Conservation (phyloP, 2,113 vertebrate genomes). For the Sarotherodon lohbergeri region DNA sequence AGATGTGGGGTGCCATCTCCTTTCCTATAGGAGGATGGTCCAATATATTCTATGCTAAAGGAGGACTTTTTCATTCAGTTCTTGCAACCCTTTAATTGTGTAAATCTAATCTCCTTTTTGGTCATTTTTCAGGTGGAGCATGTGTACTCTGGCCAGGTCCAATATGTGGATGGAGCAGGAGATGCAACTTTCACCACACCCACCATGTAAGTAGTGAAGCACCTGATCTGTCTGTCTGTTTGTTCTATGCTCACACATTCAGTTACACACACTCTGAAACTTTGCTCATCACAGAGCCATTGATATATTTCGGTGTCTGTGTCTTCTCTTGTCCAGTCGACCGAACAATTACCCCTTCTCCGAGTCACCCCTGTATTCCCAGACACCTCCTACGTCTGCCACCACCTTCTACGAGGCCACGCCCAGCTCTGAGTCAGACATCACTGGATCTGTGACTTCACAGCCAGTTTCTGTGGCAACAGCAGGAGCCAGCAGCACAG, state of each 20-base stretch:
- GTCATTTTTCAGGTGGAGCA: conserved; percentile 76
- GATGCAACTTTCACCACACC: conserved; percentile 78
- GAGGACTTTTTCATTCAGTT: background rate
- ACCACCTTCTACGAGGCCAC: conserved; percentile 79
- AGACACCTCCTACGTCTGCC: conserved; percentile 71
- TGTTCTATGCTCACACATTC: background rate
- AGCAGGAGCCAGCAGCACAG: conserved; percentile 29
- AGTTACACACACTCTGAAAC: background rate
- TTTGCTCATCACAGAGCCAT: background rate
- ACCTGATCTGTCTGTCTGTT: background rate
- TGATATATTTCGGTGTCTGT: background rate
- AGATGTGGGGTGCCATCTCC: background rate
- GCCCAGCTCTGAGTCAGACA: conserved; percentile 74
- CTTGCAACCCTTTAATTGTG: background rate
- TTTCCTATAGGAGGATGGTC: background rate
- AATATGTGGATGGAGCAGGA: conserved; percentile 82
- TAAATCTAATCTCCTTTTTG: background rate
- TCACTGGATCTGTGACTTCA: conserved; percentile 70
- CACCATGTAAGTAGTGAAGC: conserved; percentile 78
- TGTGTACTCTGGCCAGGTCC: conserved; percentile 83
- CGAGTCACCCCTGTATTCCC: conserved; percentile 80
- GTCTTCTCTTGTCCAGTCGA: conserved; percentile 66
- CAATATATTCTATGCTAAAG: background rate
- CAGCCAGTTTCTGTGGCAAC: conserved; percentile 72
- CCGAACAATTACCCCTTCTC: conserved; percentile 80